These are phyloP conservation scores for Nipponacmea schrenckii DNA, from an alignment of 2,888 invertebrate genomes.

Conservation along the genomic window DNA sequence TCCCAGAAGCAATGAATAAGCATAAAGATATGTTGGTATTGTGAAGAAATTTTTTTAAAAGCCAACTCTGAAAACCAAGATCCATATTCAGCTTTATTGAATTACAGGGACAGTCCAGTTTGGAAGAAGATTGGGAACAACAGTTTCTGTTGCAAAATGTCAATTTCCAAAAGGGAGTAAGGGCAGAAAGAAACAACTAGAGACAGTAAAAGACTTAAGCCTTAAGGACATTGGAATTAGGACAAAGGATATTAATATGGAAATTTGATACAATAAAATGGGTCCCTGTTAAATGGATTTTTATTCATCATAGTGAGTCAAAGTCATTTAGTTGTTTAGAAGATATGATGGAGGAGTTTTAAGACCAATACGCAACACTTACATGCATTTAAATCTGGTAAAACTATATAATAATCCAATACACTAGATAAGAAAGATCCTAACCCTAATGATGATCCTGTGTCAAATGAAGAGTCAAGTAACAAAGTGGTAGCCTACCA, in stretches of 20 bases:
- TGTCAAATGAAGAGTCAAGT: too few relatives aligned
- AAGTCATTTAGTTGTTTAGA: not conserved
- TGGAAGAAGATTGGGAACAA: not conserved
- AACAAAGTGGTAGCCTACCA: not conserved
- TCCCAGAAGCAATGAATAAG: slow-evolving; percentile 1
- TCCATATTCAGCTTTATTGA: slow-evolving; percentile 1
- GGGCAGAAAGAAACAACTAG: not conserved
- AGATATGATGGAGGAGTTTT: not conserved
- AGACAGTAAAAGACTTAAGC: not conserved
- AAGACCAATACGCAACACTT: not conserved
- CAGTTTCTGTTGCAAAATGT: not conserved
- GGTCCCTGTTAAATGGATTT: not conserved
- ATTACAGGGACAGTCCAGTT: not conserved
- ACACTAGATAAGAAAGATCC: not conserved
- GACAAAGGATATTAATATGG: not conserved
- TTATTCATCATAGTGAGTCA: not conserved
- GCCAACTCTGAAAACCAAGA: not conserved
- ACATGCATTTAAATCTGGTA: too few relatives aligned
- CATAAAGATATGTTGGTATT: slow-evolving; percentile 7
- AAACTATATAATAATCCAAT: too few relatives aligned
- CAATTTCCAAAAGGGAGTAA: not conserved
- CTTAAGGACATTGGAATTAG: not conserved
- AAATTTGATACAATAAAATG: not conserved
- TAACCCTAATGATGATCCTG: too few relatives aligned
- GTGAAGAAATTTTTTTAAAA: not conserved